Base-by-base conservation (phyloP, 30 jellyfish, hydroid and myxozoan species). In the Euphysa ruthae region DNA sequence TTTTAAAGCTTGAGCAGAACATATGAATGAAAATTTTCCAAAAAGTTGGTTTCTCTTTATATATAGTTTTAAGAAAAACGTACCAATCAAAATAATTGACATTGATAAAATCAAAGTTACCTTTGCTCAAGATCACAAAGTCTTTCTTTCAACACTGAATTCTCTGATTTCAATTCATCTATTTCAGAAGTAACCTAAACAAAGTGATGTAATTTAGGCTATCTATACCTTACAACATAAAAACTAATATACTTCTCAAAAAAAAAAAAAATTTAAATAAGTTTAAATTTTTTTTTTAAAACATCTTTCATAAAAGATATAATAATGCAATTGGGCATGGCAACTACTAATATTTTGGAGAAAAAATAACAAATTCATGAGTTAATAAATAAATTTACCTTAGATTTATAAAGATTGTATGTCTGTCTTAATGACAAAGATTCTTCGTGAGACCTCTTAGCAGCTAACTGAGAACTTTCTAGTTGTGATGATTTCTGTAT, bases 371-470 rank as follows among this genome's bases (percentile, higher is more conserved):
- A 54, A 10, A 13, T n/a, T 58, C 8, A 58, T 12, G 12, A 8
- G n/a, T 8, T 8, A 46, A 46, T n/a, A 4, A n/a, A 8, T 46
- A 46, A n/a, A 8, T 46, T 20, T 75, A 90, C 98, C 71, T 82
- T 75, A 29, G 93, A 55, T 72, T 90, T 90, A 79, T 65, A 90
- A 1, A 90, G 78, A 33, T 68, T 81, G 72, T 90, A 82, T 22
- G 98, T 78, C 23, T 90, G 95, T 46, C 94, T 70, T 16, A 90
- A 66, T 0, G 98, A 81, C 4, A 70, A 46, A 16, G 68, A 18
- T 52, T 90, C 98, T 60, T 90, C 98, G 26, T 90, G 92, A 8
- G 81, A 73, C n/a, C 94, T 70, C 10, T 61, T 73, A 13, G 82
- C 34, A 21, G 96, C 64, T 20, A 65, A 22, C 43, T 73, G 93